Conservation (phyloP, 2,888 invertebrate genomes). For the Tyria jacobaeae region DNA sequence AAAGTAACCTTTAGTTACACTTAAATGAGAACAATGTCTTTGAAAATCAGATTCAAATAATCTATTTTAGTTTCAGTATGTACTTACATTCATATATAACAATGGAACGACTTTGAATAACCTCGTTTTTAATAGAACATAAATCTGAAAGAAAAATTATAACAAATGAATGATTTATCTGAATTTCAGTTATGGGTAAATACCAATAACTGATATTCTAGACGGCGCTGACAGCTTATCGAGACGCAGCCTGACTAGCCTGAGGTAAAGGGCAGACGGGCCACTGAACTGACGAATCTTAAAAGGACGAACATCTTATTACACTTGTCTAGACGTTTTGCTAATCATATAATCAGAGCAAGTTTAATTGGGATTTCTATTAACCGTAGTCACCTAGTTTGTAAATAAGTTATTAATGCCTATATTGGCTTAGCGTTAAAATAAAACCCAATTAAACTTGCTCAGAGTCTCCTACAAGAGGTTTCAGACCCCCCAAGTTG, state of each 20-base stretch:
- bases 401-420: too few species aligned
- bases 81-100: too few species aligned
- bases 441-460: too few species aligned
- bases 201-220: constrained; percentile 46
- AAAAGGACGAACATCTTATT: constrained; percentile 58
- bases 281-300: constrained; percentile 64
- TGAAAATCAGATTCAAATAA: background rate
- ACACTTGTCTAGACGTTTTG: constrained; percentile 61
- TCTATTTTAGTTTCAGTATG: background rate
- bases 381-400: background rate
- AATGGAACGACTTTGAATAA: background rate
- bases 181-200: constrained; percentile 37
- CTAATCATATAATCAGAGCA: constrained; percentile 44
- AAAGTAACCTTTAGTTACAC: background rate
- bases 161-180: background rate
- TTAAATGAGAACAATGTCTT: background rate
- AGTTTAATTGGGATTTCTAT: constrained; percentile 29
- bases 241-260: constrained; percentile 48
- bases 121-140: background rate
- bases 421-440: too few species aligned
- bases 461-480: too few species aligned
- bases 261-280: constrained; percentile 62
- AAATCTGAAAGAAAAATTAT: background rate
- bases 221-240: constrained; percentile 47
- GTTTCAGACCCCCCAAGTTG: too few species aligned